Percentiles rank a stretch among this genome's conserved stretches.
phyloP scores from a whole-genome alignment of 1,140 invertebrate genomes.

The Neocloeon triangulifer region DNA sequence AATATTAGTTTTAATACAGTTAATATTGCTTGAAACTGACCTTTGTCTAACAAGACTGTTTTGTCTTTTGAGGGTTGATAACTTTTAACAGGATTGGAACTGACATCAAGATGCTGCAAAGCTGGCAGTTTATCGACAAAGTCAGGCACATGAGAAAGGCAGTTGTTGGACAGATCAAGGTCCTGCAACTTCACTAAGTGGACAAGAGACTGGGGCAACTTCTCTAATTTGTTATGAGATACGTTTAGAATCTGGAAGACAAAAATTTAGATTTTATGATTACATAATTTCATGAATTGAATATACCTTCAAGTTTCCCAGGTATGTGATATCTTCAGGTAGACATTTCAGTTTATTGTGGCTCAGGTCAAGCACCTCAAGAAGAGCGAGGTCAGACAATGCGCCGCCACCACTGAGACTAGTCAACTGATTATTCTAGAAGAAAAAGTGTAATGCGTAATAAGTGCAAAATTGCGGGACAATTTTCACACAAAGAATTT shows the following conservation, averaged over 20 bases:
- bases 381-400: conserved; percentile 35
- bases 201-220: conserved; percentile 40
- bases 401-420: conserved; percentile 43
- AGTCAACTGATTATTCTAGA: conserved; percentile 39
- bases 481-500: background rate
- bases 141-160: conserved; percentile 36
- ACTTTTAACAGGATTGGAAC: conserved; percentile 9
- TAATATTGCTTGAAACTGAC: too few species aligned
- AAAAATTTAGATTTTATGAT: conserved; percentile 4
- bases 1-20: too few species aligned
- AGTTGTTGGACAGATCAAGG: conserved; percentile 47
- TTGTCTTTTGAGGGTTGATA: background rate
- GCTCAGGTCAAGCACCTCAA: conserved; percentile 46
- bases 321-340: conserved; percentile 31
- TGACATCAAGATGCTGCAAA: conserved; percentile 29
- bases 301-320: conserved; percentile 32
- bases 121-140: conserved; percentile 32
- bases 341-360: conserved; percentile 39
- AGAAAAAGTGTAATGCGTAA: conserved; percentile 12
- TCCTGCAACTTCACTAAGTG: conserved; percentile 31
- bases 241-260: conserved; percentile 33
- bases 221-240: conserved; percentile 34
- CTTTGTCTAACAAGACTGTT: background rate
- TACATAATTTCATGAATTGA: background rate
- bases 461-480: conserved; percentile 1